Percentiles rank a stretch among this genome's conserved stretches.
These are phyloP conservation scores for Xenopus petersii DNA, from an alignment of 2,797 vertebrate species.

Conservation along the genomic window DNA sequence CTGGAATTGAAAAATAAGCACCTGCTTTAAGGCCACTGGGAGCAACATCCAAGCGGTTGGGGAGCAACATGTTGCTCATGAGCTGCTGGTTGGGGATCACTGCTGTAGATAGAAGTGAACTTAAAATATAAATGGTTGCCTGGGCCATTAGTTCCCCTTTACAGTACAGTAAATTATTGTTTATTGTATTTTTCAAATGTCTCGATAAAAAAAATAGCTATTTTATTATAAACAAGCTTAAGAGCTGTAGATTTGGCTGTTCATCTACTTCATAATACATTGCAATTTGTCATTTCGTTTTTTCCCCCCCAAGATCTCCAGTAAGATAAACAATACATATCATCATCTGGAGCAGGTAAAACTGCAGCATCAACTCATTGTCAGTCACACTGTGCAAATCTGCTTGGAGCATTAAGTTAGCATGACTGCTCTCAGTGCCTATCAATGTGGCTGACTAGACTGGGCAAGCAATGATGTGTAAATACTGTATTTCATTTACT, in stretches of 20 bases:
- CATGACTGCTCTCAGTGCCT: background rate
- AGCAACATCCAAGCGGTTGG: too few species aligned
- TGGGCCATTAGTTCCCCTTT: too few species aligned
- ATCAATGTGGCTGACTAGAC: background rate
- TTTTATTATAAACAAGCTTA: background rate
- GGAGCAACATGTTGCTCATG: too few species aligned
- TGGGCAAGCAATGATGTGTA: background rate
- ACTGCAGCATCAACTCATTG: background rate
- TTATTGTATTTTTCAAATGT: background rate
- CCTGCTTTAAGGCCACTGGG: too few species aligned
- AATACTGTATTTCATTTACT: background rate
- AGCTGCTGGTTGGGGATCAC: too few species aligned
- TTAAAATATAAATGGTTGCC: too few species aligned
- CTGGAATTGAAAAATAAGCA: too few species aligned
- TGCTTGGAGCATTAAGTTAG: background rate
- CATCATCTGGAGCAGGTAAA: background rate
- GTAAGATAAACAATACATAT: background rate
- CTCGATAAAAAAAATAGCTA: background rate
- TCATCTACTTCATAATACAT: background rate
- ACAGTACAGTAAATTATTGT: background rate
- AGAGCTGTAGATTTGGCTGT: background rate
- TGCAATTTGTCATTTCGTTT: background rate
- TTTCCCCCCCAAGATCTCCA: background rate
- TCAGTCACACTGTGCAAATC: background rate
- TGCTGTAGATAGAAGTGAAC: too few species aligned